These are phyloP conservation scores for Drymodes brunneopygia DNA, from an alignment of 2,113 vertebrate species.

Conservation along the genomic window DNA sequence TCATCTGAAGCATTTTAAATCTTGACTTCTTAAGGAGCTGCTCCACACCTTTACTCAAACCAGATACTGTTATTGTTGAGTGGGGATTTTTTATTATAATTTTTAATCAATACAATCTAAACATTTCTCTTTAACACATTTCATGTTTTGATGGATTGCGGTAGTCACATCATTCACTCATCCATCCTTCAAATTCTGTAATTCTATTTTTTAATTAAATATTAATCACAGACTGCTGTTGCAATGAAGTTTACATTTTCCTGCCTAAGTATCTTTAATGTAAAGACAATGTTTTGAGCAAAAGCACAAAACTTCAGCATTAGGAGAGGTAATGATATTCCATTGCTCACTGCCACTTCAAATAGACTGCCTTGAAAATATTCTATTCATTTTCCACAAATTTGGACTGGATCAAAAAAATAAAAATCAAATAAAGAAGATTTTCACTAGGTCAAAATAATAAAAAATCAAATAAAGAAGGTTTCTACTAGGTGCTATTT, in stretches of 20 bases:
- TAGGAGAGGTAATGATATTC: not conserved
- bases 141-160: not conserved
- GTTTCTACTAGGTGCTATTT: not conserved
- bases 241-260: not conserved
- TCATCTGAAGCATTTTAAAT: not conserved
- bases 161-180: not conserved
- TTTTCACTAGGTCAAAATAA: not conserved
- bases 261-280: not conserved
- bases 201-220: not conserved
- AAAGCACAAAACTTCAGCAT: not conserved
- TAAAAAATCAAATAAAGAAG: not conserved
- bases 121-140: not conserved
- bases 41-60: not conserved
- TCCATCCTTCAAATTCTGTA: not conserved
- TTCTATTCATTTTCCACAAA: not conserved
- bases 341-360: not conserved
- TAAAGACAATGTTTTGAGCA: not conserved
- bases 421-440: not conserved
- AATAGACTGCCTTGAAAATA: not conserved
- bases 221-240: not conserved
- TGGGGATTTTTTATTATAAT: fast-evolving
- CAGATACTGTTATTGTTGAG: not conserved
- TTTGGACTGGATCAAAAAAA: not conserved
- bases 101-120: not conserved
- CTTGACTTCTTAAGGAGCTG: not conserved